Conservation (phyloP, 2,888 invertebrate species). For the Lepas anatifera region DNA sequence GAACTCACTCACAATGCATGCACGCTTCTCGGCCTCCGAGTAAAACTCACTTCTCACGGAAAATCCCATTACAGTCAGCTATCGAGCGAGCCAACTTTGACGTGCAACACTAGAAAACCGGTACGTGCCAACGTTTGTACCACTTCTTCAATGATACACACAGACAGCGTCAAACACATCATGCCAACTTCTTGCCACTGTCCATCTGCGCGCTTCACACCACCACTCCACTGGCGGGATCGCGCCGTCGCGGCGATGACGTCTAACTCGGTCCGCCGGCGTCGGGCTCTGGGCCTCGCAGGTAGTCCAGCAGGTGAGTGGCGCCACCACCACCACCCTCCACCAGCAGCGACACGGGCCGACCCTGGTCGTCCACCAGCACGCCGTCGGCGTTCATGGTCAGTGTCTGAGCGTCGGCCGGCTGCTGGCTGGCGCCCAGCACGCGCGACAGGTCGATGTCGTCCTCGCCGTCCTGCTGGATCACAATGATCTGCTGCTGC, state of each 20-base stretch:
- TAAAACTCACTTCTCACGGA: no score
- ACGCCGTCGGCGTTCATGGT: slow-evolving; percentile 8
- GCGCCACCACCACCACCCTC: slow-evolving; percentile 5
- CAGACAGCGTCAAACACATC: no score
- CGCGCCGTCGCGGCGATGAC: background rate
- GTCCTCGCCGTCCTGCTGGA: slow-evolving; percentile 42
- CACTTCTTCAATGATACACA: no score
- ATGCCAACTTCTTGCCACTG: no score
- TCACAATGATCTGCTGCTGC: slow-evolving; percentile 35
- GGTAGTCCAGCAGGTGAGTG: background rate
- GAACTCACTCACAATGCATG: no score
- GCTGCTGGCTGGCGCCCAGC: background rate
- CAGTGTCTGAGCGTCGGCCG: background rate
- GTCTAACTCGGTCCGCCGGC: background rate
- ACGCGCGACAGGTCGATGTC: slow-evolving; percentile 34
- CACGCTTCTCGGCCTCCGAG: no score
- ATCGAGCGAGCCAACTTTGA: no score
- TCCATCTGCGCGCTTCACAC: no score
- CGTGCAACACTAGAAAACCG: no score
- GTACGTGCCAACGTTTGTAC: no score
- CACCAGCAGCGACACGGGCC: slow-evolving; percentile 2
- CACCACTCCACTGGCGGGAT: no score
- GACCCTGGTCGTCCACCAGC: slow-evolving; percentile 5
- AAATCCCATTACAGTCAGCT: no score
- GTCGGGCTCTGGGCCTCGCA: background rate